A percentile compares a stretch with the other conserved stretches of the same genome.
phyloP scores from a whole-genome alignment of 2,888 invertebrate genomes.

The Apotomis capreana region DNA sequence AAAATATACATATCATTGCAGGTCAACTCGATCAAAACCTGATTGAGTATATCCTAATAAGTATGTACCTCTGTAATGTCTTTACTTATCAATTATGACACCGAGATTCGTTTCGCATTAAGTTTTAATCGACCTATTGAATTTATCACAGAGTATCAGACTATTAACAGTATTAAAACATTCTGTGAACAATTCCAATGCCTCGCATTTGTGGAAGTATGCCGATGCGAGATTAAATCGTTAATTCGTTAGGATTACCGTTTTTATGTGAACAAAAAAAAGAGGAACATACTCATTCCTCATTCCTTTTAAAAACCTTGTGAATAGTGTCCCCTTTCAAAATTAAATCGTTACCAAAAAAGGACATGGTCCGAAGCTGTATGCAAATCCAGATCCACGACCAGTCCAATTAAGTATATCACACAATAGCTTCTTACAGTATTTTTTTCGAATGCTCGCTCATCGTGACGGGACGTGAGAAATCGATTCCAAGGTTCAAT shows the following conservation, averaged over 20 bases:
- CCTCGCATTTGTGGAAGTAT: background rate
- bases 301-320: slow-evolving; percentile 16
- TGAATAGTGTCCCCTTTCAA: slow-evolving; percentile 3
- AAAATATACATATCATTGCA: no score
- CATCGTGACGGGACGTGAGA: slow-evolving; percentile 55
- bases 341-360: slow-evolving; percentile 23
- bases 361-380: slow-evolving; percentile 9
- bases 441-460: slow-evolving; percentile 50
- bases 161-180: no score
- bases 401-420: slow-evolving; percentile 27
- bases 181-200: background rate
- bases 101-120: no score
- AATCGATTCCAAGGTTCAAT: slow-evolving; percentile 57
- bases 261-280: background rate
- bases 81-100: no score
- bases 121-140: no score
- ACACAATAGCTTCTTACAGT: slow-evolving; percentile 50
- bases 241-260: slow-evolving; percentile 3
- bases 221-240: background rate
- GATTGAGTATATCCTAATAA: no score
- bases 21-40: no score
- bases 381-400: slow-evolving; percentile 33
- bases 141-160: no score
- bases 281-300: slow-evolving; percentile 6
- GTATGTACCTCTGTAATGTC: no score